phyloP scores from a whole-genome alignment of 2,113 vertebrate genomes.

The Sinocyclocheilus grahami region DNA sequence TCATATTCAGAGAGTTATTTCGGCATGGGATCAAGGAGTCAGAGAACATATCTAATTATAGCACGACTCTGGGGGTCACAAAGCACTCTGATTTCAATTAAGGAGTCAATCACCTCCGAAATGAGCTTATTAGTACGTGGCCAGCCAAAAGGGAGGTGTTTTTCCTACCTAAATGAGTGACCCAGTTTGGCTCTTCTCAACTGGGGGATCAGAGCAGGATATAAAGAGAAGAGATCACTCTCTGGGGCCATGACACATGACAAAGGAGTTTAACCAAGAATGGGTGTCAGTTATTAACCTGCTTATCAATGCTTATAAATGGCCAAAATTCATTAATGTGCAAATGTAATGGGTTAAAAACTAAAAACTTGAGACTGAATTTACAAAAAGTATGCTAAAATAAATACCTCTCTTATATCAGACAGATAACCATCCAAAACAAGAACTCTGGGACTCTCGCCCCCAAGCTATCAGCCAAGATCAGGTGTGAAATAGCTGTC shows the following conservation, averaged over 20 bases:
- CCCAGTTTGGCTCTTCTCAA: constrained; percentile 51
- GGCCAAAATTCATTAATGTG: neutral
- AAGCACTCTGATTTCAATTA: constrained; percentile 56
- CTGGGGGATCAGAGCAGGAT: constrained; percentile 27
- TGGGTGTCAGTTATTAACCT: constrained; percentile 20
- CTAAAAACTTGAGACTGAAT: neutral
- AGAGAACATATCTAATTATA: constrained; percentile 50
- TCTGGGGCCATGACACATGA: constrained; percentile 39
- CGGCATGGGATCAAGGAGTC: constrained; percentile 40
- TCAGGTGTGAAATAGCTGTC: constrained; percentile 13
- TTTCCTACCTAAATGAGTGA: constrained; percentile 54
- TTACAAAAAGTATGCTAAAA: neutral
- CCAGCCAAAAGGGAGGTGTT: constrained; percentile 39
- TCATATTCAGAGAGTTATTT: constrained; percentile 52
- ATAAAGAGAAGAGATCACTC: constrained; percentile 46
- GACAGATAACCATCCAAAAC: neutral
- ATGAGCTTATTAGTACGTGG: constrained; percentile 55
- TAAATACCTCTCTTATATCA: neutral
- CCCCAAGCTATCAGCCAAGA: constrained; percentile 1
- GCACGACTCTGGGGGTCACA: constrained; percentile 42
- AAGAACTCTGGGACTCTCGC: constrained; percentile 1
- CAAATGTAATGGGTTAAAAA: neutral
- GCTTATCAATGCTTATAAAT: constrained; percentile 15
- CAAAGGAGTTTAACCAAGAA: constrained; percentile 13
- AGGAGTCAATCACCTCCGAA: constrained; percentile 50